Conservation (phyloP, 2,888 invertebrate species). For the Macroteleia sp. region DNA sequence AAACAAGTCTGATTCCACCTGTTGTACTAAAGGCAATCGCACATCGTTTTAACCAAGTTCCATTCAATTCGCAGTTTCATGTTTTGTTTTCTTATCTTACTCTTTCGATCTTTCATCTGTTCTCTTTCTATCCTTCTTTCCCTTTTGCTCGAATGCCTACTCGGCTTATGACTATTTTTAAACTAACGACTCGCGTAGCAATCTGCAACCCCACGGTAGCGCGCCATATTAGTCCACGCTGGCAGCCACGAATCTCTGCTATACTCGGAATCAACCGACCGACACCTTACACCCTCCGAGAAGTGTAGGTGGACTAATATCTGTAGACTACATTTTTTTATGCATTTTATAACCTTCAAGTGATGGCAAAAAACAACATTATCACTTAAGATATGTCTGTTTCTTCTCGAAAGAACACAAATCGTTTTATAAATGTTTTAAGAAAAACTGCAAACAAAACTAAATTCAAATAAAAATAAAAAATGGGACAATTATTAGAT, state of each 20-base stretch:
- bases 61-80: constrained; percentile 23
- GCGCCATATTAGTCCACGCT: constrained; percentile 84
- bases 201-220: constrained; percentile 80
- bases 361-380: too few species aligned
- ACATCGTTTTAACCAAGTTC: constrained; percentile 58
- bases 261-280: constrained; percentile 78
- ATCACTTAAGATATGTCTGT: too few species aligned
- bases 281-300: constrained; percentile 82
- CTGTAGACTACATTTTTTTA: constrained; percentile 23
- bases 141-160: constrained; percentile 71
- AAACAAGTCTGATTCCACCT: constrained; percentile 62
- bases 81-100: constrained; percentile 40
- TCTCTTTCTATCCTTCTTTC: constrained; percentile 61
- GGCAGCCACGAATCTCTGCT: constrained; percentile 80
- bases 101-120: constrained; percentile 37
- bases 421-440: too few species aligned
- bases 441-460: too few species aligned
- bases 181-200: constrained; percentile 78
- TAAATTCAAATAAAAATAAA: too few species aligned
- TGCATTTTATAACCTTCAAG: too few species aligned
- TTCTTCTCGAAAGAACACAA: too few species aligned
- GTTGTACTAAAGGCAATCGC: constrained; percentile 52
- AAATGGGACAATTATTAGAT: too few species aligned
- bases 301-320: constrained; percentile 71
- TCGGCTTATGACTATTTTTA: constrained; percentile 82